Base-by-base conservation (phyloP, 2,888 invertebrate genomes). In the Scaptomyza caliginosa region DNA sequence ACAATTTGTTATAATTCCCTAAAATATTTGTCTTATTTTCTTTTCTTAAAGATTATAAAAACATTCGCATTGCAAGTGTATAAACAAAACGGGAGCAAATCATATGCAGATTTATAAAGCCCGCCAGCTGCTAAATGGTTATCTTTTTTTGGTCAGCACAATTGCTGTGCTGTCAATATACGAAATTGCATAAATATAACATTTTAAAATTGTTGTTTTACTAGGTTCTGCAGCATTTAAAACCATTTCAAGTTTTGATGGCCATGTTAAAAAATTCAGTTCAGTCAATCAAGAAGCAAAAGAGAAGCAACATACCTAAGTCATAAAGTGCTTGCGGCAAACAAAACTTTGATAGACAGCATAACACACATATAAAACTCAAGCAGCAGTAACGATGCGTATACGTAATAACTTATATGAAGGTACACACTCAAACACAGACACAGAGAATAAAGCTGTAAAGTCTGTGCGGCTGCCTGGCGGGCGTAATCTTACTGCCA, bases 401-500 rank as follows among this genome's bases (percentile, higher is more conserved):
- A 74, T 78, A 78, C 69, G 69, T 82, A 68, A 74, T 68, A 73
- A 56, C 58, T 55, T 65, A 64, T 55, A 57, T 57, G 58, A 45
- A 43, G 45, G 26, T 42, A 26, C 19, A 42, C 16, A n/a, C n/a
- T n/a, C n/a, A n/a, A n/a, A n/a, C n/a, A 13, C 5, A 32, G 6
- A 11, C 21, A 23, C n/a, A 45, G 19, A 46, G 23, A 43, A 58
- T 40, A 43, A 34, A 46, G 40, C 67, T 13, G 23, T 30, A 26
- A 38, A 42, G 70, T 34, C 39, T 42, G 55, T 45, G n/a, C 26
- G 51, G 21, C 52, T 62, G 86, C 62, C 49, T 72, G 55, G 67
- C 67, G 62, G 78, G 74, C 85, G 74, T 76, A 85, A 83, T 80
- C 75, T 74, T 60, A 63, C 67, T 76, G 74, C 86, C 81, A 79